Base-by-base conservation (phyloP, 2,113 vertebrate genomes). In the Numida meleagris region DNA sequence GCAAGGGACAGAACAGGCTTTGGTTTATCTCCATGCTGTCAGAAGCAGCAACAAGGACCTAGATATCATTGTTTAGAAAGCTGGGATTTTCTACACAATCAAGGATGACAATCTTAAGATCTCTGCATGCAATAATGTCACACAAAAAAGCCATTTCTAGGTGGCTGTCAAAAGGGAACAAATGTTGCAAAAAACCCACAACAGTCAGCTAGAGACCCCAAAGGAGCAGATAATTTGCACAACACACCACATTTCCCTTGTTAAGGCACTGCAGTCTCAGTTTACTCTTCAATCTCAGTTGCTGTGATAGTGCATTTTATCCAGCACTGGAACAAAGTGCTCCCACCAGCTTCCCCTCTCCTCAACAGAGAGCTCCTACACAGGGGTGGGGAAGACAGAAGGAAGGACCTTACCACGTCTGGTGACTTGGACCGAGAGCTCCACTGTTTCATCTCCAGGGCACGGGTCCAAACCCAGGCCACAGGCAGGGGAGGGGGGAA, bases 211-310 rank as follows among this genome's bases (percentile, higher is more conserved):
- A 23, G 67, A 70, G 82, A 40, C 62, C 4, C 8, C 0, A 8
- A 74, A 67, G 65, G 15, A n/a, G 1, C 0, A 38, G 55, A 24
- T 38, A 6, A 2, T 27, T 7, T 24, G 38, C 72, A 36, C 58
- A 55, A 4, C 71, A 34, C 11, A 4, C 34, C 0, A 3, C 4
- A 0, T 9, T 48, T 9, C 5, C 53, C 76, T 42, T 0, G 3
- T 34, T 70, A 48, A 51, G 19, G 1, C 40, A 9, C 12, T 66
- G 78, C 58, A 8, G 70, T 25, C 68, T 72, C 14, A 31, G 50
- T 78, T 17, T 57, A 61, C 48, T 81, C 79, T 77, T 20, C 88
- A 18, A 1, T 6, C 86, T 46, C 29, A 20, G 6, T 6, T 71
- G 65, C 73, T 11, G 34, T 31, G 53, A 31, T 19, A 66, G 9